Conservation (phyloP, 2,113 vertebrate species). For the Notothenia rossii region DNA sequence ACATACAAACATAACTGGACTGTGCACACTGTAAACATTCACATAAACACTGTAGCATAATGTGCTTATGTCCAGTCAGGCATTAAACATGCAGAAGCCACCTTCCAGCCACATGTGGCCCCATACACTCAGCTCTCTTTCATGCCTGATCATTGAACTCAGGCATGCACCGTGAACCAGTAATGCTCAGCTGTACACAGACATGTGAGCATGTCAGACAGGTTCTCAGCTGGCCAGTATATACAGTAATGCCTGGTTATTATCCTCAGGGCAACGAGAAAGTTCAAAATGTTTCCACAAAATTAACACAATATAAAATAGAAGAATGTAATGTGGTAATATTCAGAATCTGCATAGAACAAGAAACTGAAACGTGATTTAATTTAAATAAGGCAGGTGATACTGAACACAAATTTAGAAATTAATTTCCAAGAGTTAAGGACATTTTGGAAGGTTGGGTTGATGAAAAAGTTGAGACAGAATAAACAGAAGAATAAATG, state of each 20-base stretch:
- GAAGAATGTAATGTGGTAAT: not conserved
- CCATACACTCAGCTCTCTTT: fast-evolving
- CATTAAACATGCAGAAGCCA: not conserved
- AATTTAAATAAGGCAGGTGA: no score
- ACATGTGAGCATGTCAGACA: not conserved
- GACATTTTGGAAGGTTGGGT: no score
- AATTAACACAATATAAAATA: not conserved
- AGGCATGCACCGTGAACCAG: conserved; percentile 2
- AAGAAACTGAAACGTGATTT: no score
- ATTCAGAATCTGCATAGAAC: not conserved
- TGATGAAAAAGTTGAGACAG: not conserved
- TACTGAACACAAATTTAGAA: no score
- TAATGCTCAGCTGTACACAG: conserved; percentile 4
- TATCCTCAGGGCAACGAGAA: not conserved
- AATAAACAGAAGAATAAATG: not conserved
- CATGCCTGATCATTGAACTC: not conserved
- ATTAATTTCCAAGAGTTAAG: no score
- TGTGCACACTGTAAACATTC: not conserved
- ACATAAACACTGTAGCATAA: not conserved
- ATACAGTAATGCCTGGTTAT: not conserved
- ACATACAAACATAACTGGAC: not conserved
- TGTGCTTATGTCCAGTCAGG: conserved; percentile 6
- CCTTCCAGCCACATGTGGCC: not conserved
- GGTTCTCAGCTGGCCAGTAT: not conserved
- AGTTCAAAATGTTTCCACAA: not conserved